phyloP scores from a whole-genome alignment of 2,888 invertebrate species.

The Arctia plantaginis region DNA sequence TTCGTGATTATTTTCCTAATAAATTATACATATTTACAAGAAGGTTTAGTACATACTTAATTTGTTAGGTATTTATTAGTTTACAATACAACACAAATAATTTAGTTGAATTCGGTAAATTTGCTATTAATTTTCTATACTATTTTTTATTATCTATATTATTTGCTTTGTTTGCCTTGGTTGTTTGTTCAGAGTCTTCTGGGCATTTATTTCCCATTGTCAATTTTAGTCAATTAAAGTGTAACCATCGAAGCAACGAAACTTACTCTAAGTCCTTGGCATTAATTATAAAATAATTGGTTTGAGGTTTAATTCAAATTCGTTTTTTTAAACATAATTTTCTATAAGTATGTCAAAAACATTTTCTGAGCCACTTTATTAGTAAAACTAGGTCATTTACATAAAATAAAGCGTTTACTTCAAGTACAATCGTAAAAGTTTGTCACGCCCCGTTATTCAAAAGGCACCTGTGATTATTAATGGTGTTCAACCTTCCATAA shows the following conservation, averaged over 20 bases:
- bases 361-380: conserved; percentile 33
- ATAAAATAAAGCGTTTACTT: conserved; percentile 41
- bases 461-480: conserved; percentile 43
- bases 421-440: conserved; percentile 38
- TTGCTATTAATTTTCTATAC: no score
- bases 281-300: not conserved
- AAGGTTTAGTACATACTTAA: not conserved
- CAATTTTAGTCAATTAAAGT: not conserved
- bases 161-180: not conserved
- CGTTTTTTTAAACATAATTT: conserved; percentile 1
- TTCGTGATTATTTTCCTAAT: not conserved
- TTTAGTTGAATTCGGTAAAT: no score
- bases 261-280: not conserved
- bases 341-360: conserved; percentile 20
- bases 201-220: not conserved
- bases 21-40: not conserved
- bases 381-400: conserved; percentile 46
- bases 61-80: no score
- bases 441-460: conserved; percentile 37
- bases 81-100: no score
- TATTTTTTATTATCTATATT: no score
- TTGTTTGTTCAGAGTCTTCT: not conserved
- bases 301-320: not conserved
- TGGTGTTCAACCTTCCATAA: conserved; percentile 43
- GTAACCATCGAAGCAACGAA: not conserved